Evolutionary conservation across 2,888 invertebrate species (phyloP), one percentile per base, ranked within the genome.

Genomic region (Chrysotoxum bicinctum): DNA sequence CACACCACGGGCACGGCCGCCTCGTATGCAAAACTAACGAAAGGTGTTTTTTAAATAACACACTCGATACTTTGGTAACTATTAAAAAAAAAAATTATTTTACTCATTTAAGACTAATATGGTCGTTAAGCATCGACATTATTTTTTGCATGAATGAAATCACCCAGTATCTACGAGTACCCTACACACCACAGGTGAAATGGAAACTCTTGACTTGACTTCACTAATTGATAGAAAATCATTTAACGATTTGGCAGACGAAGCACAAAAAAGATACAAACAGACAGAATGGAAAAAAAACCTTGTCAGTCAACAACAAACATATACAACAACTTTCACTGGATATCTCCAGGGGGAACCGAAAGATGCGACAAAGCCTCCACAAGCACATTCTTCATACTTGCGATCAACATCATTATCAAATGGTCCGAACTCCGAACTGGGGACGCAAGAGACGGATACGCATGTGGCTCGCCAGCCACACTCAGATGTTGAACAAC

Each of bases 161-260:
- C 60, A 16, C 35, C 21, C 48, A 48, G 7, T 32, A 35, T 3
- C n/a, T 2, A 58, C 14, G 7, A 56, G 23, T 26, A n/a, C n/a
- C 10, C 3, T 12, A 26, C 26, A 14, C 8, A 50, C 0, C 10
- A 3, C 19, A 66, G 19, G 56, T 66, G 52, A 82, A 82, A 76
- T 72, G 66, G 43, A 78, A 78, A 78, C 74, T 74, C 69, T 21
- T 70, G 69, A 58, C 69, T 21, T 70, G 69, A 58, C 23, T 74
- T 64, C 52, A 69, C 79, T 83, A 83, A 83, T 83, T 78, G 69
- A 83, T 78, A 74, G 78, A 78, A 83, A 69, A 83, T 69, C 69
- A 52, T 75, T 80, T 56, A 69, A 23, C 54, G 37, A 70, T 60
- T 70, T 45, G 75, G 37, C 70, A 48, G 64, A 50, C 23, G 60